Conservation (phyloP, 2,888 invertebrate genomes). For the Drosophila fulvimacula region DNA sequence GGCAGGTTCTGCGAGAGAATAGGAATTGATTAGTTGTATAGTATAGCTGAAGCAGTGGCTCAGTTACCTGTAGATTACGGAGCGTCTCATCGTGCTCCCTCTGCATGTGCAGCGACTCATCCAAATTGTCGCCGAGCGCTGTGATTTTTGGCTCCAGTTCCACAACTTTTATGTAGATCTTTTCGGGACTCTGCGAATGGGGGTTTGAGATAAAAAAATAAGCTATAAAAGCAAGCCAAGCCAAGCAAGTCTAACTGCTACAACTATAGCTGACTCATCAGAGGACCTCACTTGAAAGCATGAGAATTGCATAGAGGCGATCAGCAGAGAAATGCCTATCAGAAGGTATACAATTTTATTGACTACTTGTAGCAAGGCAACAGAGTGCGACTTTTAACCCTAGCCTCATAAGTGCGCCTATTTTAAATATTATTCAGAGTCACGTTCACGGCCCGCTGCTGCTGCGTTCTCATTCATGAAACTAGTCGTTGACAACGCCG, state of each 20-base stretch:
- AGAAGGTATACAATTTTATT: too few species aligned
- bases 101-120: conserved; percentile 91
- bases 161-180: conserved; percentile 93
- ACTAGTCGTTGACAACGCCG: conserved; percentile 65
- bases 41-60: rapidly evolving
- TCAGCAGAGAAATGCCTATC: too few species aligned
- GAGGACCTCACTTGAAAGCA: not conserved
- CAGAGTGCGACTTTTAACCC: not conserved
- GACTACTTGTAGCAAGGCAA: not conserved
- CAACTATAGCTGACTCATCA: too few species aligned
- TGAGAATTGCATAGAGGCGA: not conserved
- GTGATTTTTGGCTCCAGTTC: conserved; percentile 94
- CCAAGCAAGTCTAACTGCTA: not conserved
- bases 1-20: conserved; percentile 89
- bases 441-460: conserved; percentile 46
- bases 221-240: conserved; percentile 13
- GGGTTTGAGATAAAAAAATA: not conserved
- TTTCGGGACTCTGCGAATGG: conserved; percentile 90
- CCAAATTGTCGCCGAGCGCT: conserved; percentile 90
- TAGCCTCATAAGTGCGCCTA: conserved; percentile 24
- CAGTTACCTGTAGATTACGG: conserved; percentile 91
- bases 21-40: not conserved
- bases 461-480: conserved; percentile 70
- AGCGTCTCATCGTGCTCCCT: conserved; percentile 93
- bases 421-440: conserved; percentile 32